Percentiles rank a stretch among this genome's conserved stretches.
Evolutionary conservation across 2,113 vertebrate species (phyloP).

Genomic region (Fregata magnificens): DNA sequence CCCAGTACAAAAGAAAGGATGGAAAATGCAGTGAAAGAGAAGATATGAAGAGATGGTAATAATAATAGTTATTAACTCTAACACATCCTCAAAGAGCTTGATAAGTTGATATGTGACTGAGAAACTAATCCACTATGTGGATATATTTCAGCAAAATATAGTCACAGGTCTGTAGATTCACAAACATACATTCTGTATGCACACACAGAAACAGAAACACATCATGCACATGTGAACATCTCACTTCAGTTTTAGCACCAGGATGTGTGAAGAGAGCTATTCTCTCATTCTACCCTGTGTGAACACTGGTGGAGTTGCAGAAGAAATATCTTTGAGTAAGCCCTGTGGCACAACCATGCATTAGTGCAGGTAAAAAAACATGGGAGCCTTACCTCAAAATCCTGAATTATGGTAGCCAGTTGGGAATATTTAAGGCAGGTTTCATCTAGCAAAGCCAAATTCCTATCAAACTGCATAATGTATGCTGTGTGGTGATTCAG

Average conservation of each 20-base stretch:
- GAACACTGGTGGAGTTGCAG: background rate
- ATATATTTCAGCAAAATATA: background rate
- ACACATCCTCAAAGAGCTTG: background rate
- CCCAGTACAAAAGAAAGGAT: background rate
- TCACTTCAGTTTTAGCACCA: background rate
- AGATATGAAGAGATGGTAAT: background rate
- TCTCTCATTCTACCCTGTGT: background rate
- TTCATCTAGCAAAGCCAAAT: slow-evolving; percentile 84
- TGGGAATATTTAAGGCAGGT: slow-evolving; percentile 77
- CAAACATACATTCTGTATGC: background rate
- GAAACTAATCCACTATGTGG: background rate
- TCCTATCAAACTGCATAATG: slow-evolving; percentile 88
- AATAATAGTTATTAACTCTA: background rate
- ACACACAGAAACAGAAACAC: background rate
- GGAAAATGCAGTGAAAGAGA: background rate
- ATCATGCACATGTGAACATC: background rate
- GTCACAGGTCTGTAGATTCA: background rate
- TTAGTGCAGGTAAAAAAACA: background rate
- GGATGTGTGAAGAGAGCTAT: background rate
- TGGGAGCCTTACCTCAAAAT: slow-evolving; percentile 84
- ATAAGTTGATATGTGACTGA: background rate
- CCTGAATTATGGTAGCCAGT: slow-evolving; percentile 78
- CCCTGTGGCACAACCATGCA: background rate
- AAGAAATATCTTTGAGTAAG: background rate
- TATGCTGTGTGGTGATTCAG: slow-evolving; percentile 86